Evolutionary conservation across 2,113 vertebrate species (phyloP).

Genomic region (Raja brachyura): DNA sequence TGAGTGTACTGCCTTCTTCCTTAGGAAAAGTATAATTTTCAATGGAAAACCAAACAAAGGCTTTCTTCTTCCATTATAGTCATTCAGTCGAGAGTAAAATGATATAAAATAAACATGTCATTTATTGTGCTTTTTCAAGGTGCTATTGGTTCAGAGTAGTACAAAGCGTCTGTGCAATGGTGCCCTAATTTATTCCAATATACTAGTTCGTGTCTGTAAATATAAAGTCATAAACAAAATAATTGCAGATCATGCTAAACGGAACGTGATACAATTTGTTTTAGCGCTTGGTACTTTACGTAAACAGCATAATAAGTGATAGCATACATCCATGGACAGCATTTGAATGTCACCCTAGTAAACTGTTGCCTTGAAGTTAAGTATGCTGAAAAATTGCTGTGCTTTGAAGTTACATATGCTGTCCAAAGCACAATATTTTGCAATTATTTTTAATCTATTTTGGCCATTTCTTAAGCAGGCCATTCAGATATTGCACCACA

Average conservation of each 20-base stretch:
- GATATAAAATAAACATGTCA: conserved; percentile 5
- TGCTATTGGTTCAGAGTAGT: background rate
- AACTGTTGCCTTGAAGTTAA: background rate
- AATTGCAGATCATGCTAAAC: background rate
- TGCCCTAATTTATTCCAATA: background rate
- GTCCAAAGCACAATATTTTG: background rate
- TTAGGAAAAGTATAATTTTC: background rate
- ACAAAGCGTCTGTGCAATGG: background rate
- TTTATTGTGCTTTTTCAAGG: background rate
- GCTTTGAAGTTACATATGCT: background rate
- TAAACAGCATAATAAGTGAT: conserved; percentile 1
- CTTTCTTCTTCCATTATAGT: background rate
- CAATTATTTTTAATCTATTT: background rate
- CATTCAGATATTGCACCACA: background rate
- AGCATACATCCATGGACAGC: background rate
- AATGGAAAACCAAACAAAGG: background rate
- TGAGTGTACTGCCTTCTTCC: background rate
- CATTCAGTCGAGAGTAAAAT: conserved; percentile 29
- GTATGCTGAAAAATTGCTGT: background rate
- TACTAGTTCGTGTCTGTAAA: conserved; percentile 8
- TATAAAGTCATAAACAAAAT: background rate
- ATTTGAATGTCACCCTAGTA: background rate
- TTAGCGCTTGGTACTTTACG: background rate
- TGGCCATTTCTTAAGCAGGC: background rate
- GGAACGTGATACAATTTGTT: background rate